These are phyloP conservation scores for Pomacea maculata DNA, from an alignment of 1,140 invertebrate genomes.

Conservation along the genomic window DNA sequence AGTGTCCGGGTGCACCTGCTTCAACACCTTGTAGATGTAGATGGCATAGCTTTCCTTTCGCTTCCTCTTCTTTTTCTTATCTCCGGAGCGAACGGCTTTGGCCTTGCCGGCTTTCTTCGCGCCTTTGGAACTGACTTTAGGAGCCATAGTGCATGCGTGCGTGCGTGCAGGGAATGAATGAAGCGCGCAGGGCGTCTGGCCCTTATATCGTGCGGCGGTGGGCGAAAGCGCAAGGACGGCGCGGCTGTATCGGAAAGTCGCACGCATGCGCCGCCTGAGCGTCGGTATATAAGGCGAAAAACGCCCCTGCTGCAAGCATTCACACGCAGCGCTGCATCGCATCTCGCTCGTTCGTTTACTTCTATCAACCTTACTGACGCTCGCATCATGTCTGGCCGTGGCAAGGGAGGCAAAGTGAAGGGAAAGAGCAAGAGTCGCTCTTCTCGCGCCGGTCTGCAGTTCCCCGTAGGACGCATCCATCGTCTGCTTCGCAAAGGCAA, in stretches of 20 bases:
- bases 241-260: neutral
- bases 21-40: slow-evolving; percentile 71
- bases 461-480: slow-evolving; percentile 64
- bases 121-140: slow-evolving; percentile 18
- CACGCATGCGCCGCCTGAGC: neutral
- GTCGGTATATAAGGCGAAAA: neutral
- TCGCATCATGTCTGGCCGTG: slow-evolving; percentile 51
- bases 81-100: slow-evolving; percentile 32
- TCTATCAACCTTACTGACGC: too few relatives aligned
- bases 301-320: too few relatives aligned
- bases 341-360: too few relatives aligned
- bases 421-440: slow-evolving; percentile 64
- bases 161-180: neutral
- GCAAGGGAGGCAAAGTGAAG: slow-evolving; percentile 70
- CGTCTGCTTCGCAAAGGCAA: slow-evolving; percentile 61
- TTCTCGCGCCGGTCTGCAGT: slow-evolving; percentile 63
- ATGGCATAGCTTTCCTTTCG: slow-evolving; percentile 77
- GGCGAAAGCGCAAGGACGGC: neutral
- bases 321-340: too few relatives aligned
- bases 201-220: neutral
- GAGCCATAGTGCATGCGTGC: slow-evolving; percentile 22
- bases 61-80: slow-evolving; percentile 45
- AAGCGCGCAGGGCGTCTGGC: neutral
- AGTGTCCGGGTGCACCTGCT: slow-evolving; percentile 67
- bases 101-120: slow-evolving; percentile 43